phyloP scores from a whole-genome alignment of 2,797 vertebrate genomes.

The Characodon lateralis region DNA sequence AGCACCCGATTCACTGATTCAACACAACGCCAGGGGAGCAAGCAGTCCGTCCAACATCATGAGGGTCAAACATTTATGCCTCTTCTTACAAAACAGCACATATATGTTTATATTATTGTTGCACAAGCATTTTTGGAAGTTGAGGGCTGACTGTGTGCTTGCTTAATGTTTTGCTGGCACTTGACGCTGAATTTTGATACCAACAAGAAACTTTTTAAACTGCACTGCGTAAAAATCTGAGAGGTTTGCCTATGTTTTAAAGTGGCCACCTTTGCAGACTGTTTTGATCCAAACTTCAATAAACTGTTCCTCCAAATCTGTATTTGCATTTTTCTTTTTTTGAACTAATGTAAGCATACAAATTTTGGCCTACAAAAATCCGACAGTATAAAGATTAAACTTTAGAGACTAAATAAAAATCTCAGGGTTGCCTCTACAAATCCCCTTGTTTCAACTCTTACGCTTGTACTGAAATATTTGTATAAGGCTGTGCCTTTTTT shows the following conservation, averaged over 20 bases:
- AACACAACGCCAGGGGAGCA: conserved; percentile 47
- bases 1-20: conserved; percentile 60
- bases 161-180: conserved; percentile 69
- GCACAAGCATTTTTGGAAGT: conserved; percentile 67
- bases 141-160: conserved; percentile 73
- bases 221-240: conserved; percentile 48
- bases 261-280: conserved; percentile 14
- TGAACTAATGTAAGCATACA: conserved; percentile 17
- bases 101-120: conserved; percentile 70
- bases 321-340: conserved; percentile 26
- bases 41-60: conserved; percentile 37
- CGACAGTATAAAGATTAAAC: conserved; percentile 4
- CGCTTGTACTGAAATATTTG: conserved; percentile 35
- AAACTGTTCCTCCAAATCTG: conserved; percentile 11
- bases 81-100: conserved; percentile 59
- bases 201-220: conserved; percentile 59
- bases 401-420: conserved; percentile 12
- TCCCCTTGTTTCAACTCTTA: conserved; percentile 36
- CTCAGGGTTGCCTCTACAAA: conserved; percentile 27
- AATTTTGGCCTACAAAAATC: conserved; percentile 7
- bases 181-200: conserved; percentile 66
- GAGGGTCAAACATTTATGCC: conserved; percentile 58
- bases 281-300: conserved; percentile 25
- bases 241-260: conserved; percentile 37
- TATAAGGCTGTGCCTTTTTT: conserved; percentile 28